Base-by-base conservation (phyloP, 2,113 vertebrate species). In the Rousettus leschenaultii region DNA sequence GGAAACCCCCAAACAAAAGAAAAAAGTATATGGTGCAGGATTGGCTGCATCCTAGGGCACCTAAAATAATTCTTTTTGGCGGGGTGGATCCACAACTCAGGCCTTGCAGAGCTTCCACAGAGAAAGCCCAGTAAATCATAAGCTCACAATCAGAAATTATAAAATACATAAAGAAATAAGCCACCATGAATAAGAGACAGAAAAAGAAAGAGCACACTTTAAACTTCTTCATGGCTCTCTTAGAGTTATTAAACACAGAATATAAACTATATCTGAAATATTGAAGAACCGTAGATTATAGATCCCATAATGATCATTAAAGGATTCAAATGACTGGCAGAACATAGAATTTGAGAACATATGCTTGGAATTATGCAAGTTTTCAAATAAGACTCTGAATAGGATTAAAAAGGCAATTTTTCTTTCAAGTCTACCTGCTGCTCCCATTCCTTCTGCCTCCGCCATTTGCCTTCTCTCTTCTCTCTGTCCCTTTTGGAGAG, bases 1-100 rank as follows among this genome's bases (percentile, higher is more conserved):
- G 83, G 38, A 95, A 87, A 91, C 9, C 22, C 7, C 48, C 38
- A 97, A 73, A 63, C 48, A 68, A 93, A 57, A 6, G 28, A 97
- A 73, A 63, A 86, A 89, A 65, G 24, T 61, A 79, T 7, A 26
- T 43, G 19, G 33, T 35, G 35, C 24, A 86, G 40, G 10, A 4
- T 1, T 53, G 35, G 22, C 1, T 68, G 8, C 0, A 68, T n/a
- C 33, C 63, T 40, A 86, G 45, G n/a, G 21, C 21, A 77, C 8
- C 33, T 33, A 57, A 80, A 86, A 48, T 22, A 89, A n/a, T 57
- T 51, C 28, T 77, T 57, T 83, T 86, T 71, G 30, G 45, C 78
- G 14, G 30, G 7, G 3, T 45, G 13, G 2, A 38, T 43, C 65
- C 53, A 94, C 24, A 45, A 70, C 8, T 22, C 26, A 43, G 26